Conservation (phyloP, 2,113 vertebrate species). For the Callionymus lyra region DNA sequence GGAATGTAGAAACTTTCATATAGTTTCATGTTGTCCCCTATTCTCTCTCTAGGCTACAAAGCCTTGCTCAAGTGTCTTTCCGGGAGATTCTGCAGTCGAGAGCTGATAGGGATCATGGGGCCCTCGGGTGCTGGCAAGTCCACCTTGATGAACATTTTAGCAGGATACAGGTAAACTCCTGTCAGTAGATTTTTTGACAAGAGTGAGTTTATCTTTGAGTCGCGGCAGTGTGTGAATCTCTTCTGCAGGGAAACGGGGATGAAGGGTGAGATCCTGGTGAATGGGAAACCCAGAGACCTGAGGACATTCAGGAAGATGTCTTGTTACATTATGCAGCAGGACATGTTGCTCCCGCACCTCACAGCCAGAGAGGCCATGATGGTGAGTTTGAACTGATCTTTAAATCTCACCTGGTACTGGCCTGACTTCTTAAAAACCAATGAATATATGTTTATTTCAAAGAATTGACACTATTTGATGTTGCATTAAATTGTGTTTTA, state of each 20-base stretch:
- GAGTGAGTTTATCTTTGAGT: not conserved
- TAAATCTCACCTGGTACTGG: not conserved
- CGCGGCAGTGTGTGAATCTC: not conserved
- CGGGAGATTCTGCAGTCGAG: slow-evolving; percentile 85
- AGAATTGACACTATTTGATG: not conserved
- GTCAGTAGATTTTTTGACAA: no score
- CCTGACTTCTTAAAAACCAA: no score
- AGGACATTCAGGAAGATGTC: slow-evolving; percentile 97
- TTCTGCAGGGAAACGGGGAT: slow-evolving; percentile 81
- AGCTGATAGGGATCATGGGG: slow-evolving; percentile 96
- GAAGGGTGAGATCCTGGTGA: slow-evolving; percentile 93
- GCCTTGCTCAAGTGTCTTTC: slow-evolving; percentile 92
- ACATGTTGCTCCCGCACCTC: slow-evolving; percentile 90
- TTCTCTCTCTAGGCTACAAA: slow-evolving; percentile 78
- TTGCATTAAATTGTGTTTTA: slow-evolving; percentile 2
- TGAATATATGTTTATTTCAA: no score
- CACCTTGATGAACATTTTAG: slow-evolving; percentile 94
- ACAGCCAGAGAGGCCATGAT: slow-evolving; percentile 91
- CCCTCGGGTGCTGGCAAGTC: slow-evolving; percentile 96
- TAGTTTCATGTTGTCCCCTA: not conserved
- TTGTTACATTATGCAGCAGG: slow-evolving; percentile 98
- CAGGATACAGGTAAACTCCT: slow-evolving; percentile 88
- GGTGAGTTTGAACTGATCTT: slow-evolving; percentile 63
- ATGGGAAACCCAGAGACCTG: slow-evolving; percentile 79
- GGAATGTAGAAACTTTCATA: no score